Evolutionary conservation across 1,140 invertebrate species (phyloP).

Genomic region (Drosophila nannoptera): DNA sequence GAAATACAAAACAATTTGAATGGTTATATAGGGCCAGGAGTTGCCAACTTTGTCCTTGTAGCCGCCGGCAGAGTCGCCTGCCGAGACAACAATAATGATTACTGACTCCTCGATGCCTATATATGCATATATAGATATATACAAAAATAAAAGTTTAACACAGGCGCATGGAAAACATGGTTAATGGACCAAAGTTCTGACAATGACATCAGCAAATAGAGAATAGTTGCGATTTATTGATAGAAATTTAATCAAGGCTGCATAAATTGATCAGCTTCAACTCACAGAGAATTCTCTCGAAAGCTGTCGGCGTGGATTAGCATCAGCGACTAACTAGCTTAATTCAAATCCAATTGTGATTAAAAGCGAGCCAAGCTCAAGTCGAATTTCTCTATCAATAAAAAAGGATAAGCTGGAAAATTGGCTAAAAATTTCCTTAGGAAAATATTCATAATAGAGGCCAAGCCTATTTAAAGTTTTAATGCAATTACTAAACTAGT

Average conservation of each 20-base stretch:
- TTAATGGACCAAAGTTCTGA: slow-evolving; percentile 29
- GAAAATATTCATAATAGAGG: too few relatives aligned
- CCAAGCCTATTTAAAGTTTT: too few relatives aligned
- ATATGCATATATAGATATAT: slow-evolving; percentile 11
- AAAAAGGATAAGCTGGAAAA: too few relatives aligned
- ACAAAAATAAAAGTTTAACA: slow-evolving; percentile 33
- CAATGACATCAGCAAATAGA: slow-evolving; percentile 36
- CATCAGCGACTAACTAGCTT: too few relatives aligned
- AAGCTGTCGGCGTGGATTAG: too few relatives aligned
- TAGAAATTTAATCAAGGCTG: slow-evolving; percentile 18
- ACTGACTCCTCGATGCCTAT: slow-evolving; percentile 43
- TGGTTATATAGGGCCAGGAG: slow-evolving; percentile 18
- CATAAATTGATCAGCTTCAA: background rate
- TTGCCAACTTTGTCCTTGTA: slow-evolving; percentile 51
- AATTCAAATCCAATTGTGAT: too few relatives aligned
- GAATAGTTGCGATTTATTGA: slow-evolving; percentile 24
- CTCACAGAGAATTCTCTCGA: background rate
- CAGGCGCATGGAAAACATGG: slow-evolving; percentile 21
- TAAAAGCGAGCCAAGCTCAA: too few relatives aligned
- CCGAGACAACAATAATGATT: slow-evolving; percentile 48
- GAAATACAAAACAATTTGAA: slow-evolving; percentile 49
- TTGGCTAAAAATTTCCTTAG: too few relatives aligned
- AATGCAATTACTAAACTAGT: background rate
- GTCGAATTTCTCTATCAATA: too few relatives aligned
- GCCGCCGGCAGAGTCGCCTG: slow-evolving; percentile 14